Conservation (phyloP, 1,140 invertebrate genomes). For the Diachasma alloeum region DNA sequence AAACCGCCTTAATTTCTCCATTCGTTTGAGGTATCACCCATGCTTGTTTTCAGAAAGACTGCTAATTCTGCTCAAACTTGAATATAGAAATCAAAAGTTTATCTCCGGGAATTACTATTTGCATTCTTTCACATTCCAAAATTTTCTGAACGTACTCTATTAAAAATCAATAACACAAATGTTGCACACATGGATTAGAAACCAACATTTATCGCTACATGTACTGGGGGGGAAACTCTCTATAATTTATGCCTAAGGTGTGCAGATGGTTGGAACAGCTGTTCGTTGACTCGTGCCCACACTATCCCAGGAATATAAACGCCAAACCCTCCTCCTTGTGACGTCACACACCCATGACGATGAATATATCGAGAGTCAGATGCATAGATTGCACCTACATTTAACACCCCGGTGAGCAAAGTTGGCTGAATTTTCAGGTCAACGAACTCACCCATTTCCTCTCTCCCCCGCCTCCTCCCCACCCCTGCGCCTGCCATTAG, state of each 20-base stretch:
- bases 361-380: constrained; percentile 7
- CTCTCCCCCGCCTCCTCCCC: background rate
- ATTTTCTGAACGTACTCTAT: background rate
- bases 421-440: constrained; percentile 10
- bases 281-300: constrained; percentile 12
- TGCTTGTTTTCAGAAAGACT: too few species aligned
- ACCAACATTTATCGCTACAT: background rate
- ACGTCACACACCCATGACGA: constrained; percentile 17
- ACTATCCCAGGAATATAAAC: constrained; percentile 2
- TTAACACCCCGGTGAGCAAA: constrained; percentile 16
- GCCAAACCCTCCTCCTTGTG: background rate
- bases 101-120: background rate
- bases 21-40: too few species aligned
- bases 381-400: constrained; percentile 29
- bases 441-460: background rate
- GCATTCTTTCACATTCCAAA: background rate
- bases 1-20: too few species aligned
- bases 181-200: background rate
- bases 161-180: background rate
- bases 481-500: background rate
- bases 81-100: too few species aligned
- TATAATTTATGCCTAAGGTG: constrained; percentile 22
- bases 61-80: too few species aligned
- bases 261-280: constrained; percentile 33
- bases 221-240: background rate